Percentiles rank a stretch among this genome's conserved stretches.
Conservation (phyloP, 2,888 invertebrate species). For the Gastracanthus pulcherrimus region DNA sequence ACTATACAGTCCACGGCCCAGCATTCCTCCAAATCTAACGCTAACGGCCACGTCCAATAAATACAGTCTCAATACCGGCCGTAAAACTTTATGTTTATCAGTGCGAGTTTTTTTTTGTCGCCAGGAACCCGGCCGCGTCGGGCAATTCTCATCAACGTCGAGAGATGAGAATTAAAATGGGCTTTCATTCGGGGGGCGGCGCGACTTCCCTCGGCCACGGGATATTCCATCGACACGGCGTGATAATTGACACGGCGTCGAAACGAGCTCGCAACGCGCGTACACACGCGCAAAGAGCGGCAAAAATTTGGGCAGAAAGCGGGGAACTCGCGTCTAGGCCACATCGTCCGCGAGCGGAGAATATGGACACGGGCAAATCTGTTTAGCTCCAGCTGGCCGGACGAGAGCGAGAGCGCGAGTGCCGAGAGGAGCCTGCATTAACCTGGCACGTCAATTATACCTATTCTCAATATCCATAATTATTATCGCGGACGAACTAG, state of each 20-base stretch:
- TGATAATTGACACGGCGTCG: slow-evolving; percentile 57
- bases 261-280: slow-evolving; percentile 41
- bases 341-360: background rate
- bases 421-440: slow-evolving; percentile 65
- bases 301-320: slow-evolving; percentile 50
- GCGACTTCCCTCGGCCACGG: slow-evolving; percentile 8
- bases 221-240: slow-evolving; percentile 47
- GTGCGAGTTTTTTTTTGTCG: background rate
- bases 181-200: slow-evolving; percentile 37
- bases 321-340: slow-evolving; percentile 20
- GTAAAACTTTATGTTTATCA: slow-evolving; percentile 40
- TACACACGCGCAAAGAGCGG: background rate
- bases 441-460: slow-evolving; percentile 71
- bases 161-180: slow-evolving; percentile 48
- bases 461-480: slow-evolving; percentile 74
- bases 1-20: background rate
- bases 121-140: background rate
- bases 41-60: slow-evolving; percentile 10
- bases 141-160: slow-evolving; percentile 40
- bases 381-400: slow-evolving; percentile 63
- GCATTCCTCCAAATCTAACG: background rate
- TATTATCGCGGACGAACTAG: slow-evolving; percentile 65
- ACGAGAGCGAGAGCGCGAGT: slow-evolving; percentile 44
- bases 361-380: slow-evolving; percentile 65
- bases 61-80: slow-evolving; percentile 3